Evolutionary conservation across 2,888 invertebrate genomes (phyloP).

Genomic region (Hypena proboscidalis): DNA sequence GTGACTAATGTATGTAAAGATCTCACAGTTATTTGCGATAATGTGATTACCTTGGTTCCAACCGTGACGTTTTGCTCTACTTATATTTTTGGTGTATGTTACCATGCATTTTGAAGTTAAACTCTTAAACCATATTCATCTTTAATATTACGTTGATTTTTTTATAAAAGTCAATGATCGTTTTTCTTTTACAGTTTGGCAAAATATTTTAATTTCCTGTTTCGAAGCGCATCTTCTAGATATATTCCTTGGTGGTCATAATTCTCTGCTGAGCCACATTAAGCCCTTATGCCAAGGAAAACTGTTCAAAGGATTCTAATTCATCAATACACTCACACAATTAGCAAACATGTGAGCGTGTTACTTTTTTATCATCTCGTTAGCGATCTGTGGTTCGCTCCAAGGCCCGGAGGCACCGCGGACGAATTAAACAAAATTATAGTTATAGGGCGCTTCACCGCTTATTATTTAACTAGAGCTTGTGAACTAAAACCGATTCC

Average conservation of each 20-base stretch:
- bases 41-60: conserved; percentile 3
- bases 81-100: neutral
- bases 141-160: too few relatives aligned
- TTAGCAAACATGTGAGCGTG: conserved; percentile 65
- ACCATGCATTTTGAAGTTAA: too few relatives aligned
- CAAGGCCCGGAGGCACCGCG: conserved; percentile 62
- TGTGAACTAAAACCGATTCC: conserved; percentile 72
- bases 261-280: too few relatives aligned
- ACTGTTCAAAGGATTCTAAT: conserved; percentile 56
- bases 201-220: too few relatives aligned
- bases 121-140: too few relatives aligned
- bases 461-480: conserved; percentile 82
- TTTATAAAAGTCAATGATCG: too few relatives aligned
- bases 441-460: conserved; percentile 76
- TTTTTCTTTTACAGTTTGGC: too few relatives aligned
- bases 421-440: conserved; percentile 80
- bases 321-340: conserved; percentile 63
- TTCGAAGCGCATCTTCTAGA: too few relatives aligned
- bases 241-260: too few relatives aligned
- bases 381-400: conserved; percentile 69
- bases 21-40: conserved; percentile 50
- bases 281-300: too few relatives aligned
- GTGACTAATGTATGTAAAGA: conserved; percentile 66
- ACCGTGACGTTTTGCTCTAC: neutral
- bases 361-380: conserved; percentile 71